phyloP scores from a whole-genome alignment of 1,140 invertebrate genomes.

The Platorchestia sp. region DNA sequence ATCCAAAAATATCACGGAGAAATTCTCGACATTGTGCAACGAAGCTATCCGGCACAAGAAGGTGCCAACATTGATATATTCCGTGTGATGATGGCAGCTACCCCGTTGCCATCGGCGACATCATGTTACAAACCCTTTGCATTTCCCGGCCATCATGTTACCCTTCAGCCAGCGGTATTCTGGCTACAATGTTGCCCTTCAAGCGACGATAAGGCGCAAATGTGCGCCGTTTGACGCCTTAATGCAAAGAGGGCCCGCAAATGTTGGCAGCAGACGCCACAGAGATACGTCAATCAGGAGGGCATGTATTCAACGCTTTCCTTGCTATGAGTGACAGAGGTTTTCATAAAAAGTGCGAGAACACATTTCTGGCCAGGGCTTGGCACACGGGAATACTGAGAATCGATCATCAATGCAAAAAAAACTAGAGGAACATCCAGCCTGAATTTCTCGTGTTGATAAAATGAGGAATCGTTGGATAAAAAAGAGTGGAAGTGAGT shows the following conservation, averaged over 20 bases:
- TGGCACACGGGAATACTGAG: neutral
- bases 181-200: slow-evolving; percentile 14
- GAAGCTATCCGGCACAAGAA: neutral
- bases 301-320: slow-evolving; percentile 13
- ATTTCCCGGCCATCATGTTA: neutral
- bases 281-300: slow-evolving; percentile 27
- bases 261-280: slow-evolving; percentile 19
- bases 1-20: neutral
- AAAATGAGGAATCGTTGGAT: neutral
- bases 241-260: slow-evolving; percentile 19
- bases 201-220: slow-evolving; percentile 14
- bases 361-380: neutral
- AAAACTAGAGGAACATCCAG: neutral
- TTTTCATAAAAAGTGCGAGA: slow-evolving; percentile 18
- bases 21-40: neutral
- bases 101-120: neutral
- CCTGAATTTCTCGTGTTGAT: neutral
- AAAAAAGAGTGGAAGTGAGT: neutral
- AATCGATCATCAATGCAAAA: neutral
- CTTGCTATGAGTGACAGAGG: slow-evolving; percentile 29
- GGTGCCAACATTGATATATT: neutral
- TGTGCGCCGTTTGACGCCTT: slow-evolving; percentile 15
- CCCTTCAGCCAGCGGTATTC: neutral
- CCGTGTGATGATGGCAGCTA: neutral
- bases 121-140: neutral